These are phyloP conservation scores for Pogonophryne albipinna DNA, from an alignment of 2,797 vertebrate genomes.

Conservation along the genomic window DNA sequence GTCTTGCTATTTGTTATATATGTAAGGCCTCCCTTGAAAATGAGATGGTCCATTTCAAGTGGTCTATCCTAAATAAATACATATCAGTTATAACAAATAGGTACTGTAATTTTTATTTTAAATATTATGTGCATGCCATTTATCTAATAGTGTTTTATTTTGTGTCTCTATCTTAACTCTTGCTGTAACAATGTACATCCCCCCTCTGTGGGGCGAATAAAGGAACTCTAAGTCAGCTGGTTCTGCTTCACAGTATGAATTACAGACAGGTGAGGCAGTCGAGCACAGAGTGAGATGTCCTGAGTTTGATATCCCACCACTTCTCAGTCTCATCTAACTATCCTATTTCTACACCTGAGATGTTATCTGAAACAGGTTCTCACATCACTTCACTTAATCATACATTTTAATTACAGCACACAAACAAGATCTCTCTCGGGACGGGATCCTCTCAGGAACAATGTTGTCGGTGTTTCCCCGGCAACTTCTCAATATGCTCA, in stretches of 20 bases:
- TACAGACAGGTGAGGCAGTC: conserved; percentile 10
- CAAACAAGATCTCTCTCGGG: conserved; percentile 30
- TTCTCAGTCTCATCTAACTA: conserved; percentile 16
- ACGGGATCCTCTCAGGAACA: conserved; percentile 45
- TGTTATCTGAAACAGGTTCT: conserved; percentile 18
- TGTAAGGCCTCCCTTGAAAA: no score
- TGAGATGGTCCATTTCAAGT: no score
- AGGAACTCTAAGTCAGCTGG: no score
- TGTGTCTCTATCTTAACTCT: no score
- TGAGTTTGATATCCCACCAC: conserved; percentile 8
- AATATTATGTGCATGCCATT: no score
- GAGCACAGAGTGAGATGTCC: conserved; percentile 35
- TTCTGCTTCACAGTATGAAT: conserved; percentile 22
- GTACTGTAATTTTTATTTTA: no score
- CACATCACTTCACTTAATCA: neutral
- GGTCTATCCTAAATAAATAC: no score
- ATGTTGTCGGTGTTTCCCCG: conserved; percentile 48
- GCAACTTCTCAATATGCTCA: conserved; percentile 40
- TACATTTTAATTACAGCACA: conserved; percentile 31
- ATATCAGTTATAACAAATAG: no score
- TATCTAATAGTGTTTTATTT: no score
- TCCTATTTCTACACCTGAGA: conserved; percentile 24
- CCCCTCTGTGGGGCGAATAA: no score
- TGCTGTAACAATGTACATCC: no score
- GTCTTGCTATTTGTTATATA: no score